A percentile compares a stretch with the other conserved stretches of the same genome.
Conservation (phyloP, 1,140 invertebrate genomes). For the Spodoptera frugiperda region DNA sequence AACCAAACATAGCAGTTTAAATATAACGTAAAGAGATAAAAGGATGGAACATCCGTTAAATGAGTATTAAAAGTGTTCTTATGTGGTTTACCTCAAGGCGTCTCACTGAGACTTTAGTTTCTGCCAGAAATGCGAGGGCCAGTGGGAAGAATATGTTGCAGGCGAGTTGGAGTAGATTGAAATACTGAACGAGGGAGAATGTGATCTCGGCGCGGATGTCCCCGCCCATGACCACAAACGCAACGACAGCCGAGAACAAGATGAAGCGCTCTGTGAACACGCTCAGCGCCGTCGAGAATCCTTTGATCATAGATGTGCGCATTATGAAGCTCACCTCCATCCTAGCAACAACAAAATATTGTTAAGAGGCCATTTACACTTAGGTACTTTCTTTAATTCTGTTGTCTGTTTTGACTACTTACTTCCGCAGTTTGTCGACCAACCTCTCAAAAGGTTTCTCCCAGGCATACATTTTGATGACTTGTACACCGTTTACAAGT, state of each 20-base stretch:
- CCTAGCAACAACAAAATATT: conserved; percentile 71
- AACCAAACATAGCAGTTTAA: conserved; percentile 30
- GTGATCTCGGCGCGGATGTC: conserved; percentile 89
- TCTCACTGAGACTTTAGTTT: conserved; percentile 89
- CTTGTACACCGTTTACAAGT: conserved; percentile 91
- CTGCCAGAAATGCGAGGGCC: conserved; percentile 87
- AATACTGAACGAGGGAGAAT: conserved; percentile 91
- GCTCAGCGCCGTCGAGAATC: conserved; percentile 89
- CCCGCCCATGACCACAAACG: conserved; percentile 89
- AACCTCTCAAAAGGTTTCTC: conserved; percentile 91
- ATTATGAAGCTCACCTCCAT: conserved; percentile 89
- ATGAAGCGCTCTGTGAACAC: conserved; percentile 91
- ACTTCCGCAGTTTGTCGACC: conserved; percentile 85
- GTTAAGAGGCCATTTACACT: background rate
- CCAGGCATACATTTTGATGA: conserved; percentile 96
- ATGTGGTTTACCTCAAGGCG: conserved; percentile 86
- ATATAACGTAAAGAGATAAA: background rate
- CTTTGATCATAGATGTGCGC: conserved; percentile 90
- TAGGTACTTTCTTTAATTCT: too few species aligned
- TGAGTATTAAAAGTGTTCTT: background rate
- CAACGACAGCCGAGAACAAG: conserved; percentile 90
- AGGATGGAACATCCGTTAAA: background rate
- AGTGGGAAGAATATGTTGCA: conserved; percentile 91
- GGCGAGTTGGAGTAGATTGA: conserved; percentile 90
- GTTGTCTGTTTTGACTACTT: conserved; percentile 46